A percentile compares a stretch with the other conserved stretches of the same genome.
Conservation (phyloP, 2,888 invertebrate genomes). For the Pterobdella sp. region DNA sequence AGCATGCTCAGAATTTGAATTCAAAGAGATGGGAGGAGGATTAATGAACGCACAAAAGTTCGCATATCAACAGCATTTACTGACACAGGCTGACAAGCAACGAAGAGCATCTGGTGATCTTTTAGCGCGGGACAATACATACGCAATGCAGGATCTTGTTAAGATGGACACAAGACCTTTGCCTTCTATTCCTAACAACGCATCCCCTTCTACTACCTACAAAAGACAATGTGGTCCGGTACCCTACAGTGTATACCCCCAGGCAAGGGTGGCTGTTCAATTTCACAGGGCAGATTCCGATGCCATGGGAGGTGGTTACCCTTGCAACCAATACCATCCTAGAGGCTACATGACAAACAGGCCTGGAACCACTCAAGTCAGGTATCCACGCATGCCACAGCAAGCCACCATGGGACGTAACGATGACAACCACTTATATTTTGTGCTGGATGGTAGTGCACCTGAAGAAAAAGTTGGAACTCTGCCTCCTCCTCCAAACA, state of each 20-base stretch:
- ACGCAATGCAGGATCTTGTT: constrained; percentile 31
- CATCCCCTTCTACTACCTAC: constrained; percentile 16
- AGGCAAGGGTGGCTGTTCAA: constrained; percentile 31
- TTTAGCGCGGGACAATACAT: constrained; percentile 31
- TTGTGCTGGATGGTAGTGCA: constrained; percentile 33
- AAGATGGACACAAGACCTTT: constrained; percentile 37
- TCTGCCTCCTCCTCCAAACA: background rate
- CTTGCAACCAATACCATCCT: background rate
- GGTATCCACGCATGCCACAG: background rate
- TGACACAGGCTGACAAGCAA: constrained; percentile 9
- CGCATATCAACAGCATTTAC: background rate
- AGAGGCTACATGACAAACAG: background rate
- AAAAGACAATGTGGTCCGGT: constrained; percentile 9
- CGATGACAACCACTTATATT: constrained; percentile 31
- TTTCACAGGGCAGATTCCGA: constrained; percentile 25
- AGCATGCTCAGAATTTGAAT: constrained; percentile 33
- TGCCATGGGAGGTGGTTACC: background rate
- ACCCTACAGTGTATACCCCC: constrained; percentile 20
- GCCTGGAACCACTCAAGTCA: background rate
- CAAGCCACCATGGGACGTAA: background rate
- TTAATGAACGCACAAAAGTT: background rate
- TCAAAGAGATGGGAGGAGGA: constrained; percentile 29
- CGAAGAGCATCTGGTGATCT: constrained; percentile 31
- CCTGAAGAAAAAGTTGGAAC: constrained; percentile 22
- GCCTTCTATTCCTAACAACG: constrained; percentile 33